phyloP scores from a whole-genome alignment of 2,888 invertebrate genomes.

The Atethmia centrago region DNA sequence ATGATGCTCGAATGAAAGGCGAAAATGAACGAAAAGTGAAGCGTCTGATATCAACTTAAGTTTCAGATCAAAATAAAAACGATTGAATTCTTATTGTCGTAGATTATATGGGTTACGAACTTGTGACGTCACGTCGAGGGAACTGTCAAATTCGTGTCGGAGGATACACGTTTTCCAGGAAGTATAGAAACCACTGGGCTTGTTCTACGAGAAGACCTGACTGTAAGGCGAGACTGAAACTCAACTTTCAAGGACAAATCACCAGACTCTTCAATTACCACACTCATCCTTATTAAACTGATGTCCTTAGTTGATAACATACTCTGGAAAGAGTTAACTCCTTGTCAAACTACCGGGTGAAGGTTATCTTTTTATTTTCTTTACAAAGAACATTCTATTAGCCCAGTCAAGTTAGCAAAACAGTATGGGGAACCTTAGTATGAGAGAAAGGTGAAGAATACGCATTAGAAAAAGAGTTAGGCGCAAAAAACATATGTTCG shows the following conservation, averaged over 20 bases:
- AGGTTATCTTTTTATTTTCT: not conserved
- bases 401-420: not conserved
- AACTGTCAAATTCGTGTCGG: constrained; percentile 16
- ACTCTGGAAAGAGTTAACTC: constrained; percentile 1
- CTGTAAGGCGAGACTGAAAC: constrained; percentile 70
- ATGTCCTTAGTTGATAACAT: not conserved
- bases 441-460: not conserved
- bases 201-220: constrained; percentile 68
- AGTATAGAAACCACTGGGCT: constrained; percentile 63
- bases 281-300: constrained; percentile 3
- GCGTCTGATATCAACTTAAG: not conserved
- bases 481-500: too few species aligned
- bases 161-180: constrained; percentile 69
- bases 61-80: constrained; percentile 3
- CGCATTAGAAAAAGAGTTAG: not conserved
- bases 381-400: not conserved
- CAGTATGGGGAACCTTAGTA: not conserved
- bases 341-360: not conserved
- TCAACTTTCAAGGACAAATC: constrained; percentile 25
- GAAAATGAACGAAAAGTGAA: not conserved
- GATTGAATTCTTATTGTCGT: constrained; percentile 5
- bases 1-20: too few species aligned
- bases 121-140: constrained; percentile 35
- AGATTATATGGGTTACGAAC: constrained; percentile 25
- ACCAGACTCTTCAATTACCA: constrained; percentile 29